These are phyloP conservation scores for Zosterops japonicus DNA, from an alignment of 2,113 vertebrate species.

Conservation along the genomic window DNA sequence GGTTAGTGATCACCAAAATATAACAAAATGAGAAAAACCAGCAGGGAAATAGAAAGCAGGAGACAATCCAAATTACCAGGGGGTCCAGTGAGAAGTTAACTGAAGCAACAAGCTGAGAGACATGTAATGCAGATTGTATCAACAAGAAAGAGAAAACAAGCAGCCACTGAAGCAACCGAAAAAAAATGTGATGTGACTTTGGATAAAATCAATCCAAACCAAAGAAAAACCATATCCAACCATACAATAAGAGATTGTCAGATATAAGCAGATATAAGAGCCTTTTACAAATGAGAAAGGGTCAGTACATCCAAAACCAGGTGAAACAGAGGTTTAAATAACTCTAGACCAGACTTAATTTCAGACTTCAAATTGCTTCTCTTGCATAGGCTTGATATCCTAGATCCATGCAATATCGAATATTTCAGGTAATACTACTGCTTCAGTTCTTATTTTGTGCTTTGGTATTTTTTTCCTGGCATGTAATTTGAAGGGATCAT, in stretches of 20 bases:
- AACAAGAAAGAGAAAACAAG: constrained; percentile 32
- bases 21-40: constrained; percentile 49
- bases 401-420: not conserved
- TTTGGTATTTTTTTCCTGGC: not conserved
- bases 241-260: not conserved
- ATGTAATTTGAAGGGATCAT: not conserved
- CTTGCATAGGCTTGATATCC: not conserved
- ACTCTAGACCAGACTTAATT: not conserved
- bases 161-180: not conserved
- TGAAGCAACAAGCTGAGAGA: constrained; percentile 63
- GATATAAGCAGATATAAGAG: not conserved
- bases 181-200: not conserved
- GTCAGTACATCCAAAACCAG: not conserved
- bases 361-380: not conserved
- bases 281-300: not conserved
- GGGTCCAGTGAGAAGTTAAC: constrained; percentile 67
- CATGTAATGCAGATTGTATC: not conserved
- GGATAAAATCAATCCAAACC: not conserved
- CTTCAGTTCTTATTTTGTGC: not conserved
- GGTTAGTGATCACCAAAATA: constrained; percentile 45
- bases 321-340: not conserved
- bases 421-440: no score
- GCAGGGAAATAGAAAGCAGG: constrained; percentile 40
- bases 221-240: not conserved
- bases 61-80: constrained; percentile 33